Evolutionary conservation across 2,888 invertebrate genomes (phyloP).

Genomic region (Tholera decimalis): DNA sequence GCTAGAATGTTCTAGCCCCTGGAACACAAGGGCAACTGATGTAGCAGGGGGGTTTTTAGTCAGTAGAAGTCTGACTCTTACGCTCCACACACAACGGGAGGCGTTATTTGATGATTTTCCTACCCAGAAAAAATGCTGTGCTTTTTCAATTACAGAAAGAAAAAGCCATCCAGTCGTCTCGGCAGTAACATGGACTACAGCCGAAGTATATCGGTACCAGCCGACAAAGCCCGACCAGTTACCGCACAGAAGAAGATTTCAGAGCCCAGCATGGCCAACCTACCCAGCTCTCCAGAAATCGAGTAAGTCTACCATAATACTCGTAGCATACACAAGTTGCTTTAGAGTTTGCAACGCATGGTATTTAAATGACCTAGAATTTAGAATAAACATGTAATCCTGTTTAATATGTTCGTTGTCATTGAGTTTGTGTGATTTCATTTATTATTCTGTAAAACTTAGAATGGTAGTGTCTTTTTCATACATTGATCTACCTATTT

Average conservation of each 20-base stretch:
- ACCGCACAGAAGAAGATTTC: constrained; percentile 87
- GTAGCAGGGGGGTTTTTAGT: no score
- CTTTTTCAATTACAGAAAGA: constrained; percentile 93
- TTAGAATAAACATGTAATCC: constrained; percentile 60
- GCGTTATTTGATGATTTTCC: no score
- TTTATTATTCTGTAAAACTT: background rate
- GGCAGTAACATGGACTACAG: constrained; percentile 94
- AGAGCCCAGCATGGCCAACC: constrained; percentile 91
- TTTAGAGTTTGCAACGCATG: constrained; percentile 69
- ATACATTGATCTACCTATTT: no score
- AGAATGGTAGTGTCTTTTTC: background rate
- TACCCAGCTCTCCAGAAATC: constrained; percentile 93
- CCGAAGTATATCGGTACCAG: constrained; percentile 97
- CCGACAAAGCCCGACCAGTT: constrained; percentile 92
- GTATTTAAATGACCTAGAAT: constrained; percentile 61
- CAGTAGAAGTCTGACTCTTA: no score
- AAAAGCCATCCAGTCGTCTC: constrained; percentile 93
- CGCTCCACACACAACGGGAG: no score
- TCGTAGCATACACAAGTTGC: constrained; percentile 60
- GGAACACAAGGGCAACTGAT: no score
- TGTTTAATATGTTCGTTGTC: constrained; percentile 43
- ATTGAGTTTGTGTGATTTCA: constrained; percentile 9
- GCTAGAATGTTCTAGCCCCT: no score
- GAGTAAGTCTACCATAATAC: constrained; percentile 91
- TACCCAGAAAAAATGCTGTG: no score